Evolutionary conservation across 2,888 invertebrate genomes (phyloP).

Genomic region (Phalera bucephala): DNA sequence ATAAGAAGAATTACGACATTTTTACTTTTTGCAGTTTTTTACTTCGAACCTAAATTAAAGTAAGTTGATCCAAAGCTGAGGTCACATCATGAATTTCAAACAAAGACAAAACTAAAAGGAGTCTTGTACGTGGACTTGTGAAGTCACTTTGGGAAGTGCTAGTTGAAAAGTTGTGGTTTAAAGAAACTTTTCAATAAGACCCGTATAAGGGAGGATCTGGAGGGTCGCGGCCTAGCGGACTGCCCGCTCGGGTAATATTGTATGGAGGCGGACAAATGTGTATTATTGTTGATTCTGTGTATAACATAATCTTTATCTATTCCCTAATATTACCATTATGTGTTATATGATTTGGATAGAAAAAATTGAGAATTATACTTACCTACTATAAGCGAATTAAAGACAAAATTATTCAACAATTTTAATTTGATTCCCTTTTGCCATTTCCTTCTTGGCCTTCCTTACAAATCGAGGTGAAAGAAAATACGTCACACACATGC

Average conservation of each 20-base stretch:
- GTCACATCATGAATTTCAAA: slow-evolving; percentile 19
- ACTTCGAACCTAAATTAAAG: no score
- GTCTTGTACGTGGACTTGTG: slow-evolving; percentile 23
- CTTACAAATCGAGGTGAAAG: no score
- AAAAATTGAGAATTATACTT: no score
- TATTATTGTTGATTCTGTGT: not conserved
- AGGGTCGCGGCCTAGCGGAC: slow-evolving; percentile 36
- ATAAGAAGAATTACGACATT: no score
- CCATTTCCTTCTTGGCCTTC: no score
- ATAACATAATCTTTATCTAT: not conserved
- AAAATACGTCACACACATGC: no score
- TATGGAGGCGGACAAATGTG: slow-evolving; percentile 17
- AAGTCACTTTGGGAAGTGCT: slow-evolving; percentile 25
- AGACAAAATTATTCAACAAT: no score
- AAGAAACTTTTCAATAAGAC: slow-evolving; percentile 71
- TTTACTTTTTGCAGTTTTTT: no score
- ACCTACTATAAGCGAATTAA: no score
- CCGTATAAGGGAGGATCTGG: slow-evolving; percentile 55
- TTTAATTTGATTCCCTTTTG: no score
- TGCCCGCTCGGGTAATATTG: slow-evolving; percentile 23
- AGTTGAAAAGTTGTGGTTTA: slow-evolving; percentile 50
- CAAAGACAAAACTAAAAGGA: slow-evolving; percentile 23
- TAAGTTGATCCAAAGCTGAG: no score
- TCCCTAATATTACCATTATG: not conserved
- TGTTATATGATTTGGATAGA: not conserved